Evolutionary conservation across 2,113 vertebrate species (phyloP).

Genomic region (Corydoras maculifer): DNA sequence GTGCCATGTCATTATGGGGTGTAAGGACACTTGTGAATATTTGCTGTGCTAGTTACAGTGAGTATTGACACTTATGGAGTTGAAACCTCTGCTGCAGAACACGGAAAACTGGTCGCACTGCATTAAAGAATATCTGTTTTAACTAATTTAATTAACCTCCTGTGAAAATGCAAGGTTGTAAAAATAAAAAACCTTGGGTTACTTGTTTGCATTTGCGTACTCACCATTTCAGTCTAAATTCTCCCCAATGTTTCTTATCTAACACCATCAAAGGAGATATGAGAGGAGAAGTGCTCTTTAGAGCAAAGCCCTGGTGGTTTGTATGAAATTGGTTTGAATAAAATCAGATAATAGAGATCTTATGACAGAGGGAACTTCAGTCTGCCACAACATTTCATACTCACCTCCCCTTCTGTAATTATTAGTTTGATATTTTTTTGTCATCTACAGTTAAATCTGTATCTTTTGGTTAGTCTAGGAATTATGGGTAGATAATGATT

Average conservation of each 20-base stretch:
- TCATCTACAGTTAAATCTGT: no score
- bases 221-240: no score
- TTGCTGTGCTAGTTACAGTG: no score
- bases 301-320: slow-evolving; percentile 39
- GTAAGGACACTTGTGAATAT: no score
- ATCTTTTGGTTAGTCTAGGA: slow-evolving; percentile 18
- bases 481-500: slow-evolving; percentile 3
- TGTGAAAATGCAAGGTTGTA: slow-evolving; percentile 7
- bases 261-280: background rate
- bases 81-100: no score
- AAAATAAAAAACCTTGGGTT: no score
- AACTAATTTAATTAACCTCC: slow-evolving; percentile 13
- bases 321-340: slow-evolving; percentile 29
- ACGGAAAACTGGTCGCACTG: no score
- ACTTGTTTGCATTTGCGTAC: no score
- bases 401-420: background rate
- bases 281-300: slow-evolving; percentile 42
- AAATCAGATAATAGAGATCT: slow-evolving; percentile 35
- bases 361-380: slow-evolving; percentile 30
- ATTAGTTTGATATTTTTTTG: background rate
- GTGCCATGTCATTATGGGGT: no score
- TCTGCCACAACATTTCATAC: background rate
- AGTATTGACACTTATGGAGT: no score
- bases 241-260: no score
- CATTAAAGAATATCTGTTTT: no score